Conservation (phyloP, 1,140 invertebrate species). For the Saccostrea echinata region DNA sequence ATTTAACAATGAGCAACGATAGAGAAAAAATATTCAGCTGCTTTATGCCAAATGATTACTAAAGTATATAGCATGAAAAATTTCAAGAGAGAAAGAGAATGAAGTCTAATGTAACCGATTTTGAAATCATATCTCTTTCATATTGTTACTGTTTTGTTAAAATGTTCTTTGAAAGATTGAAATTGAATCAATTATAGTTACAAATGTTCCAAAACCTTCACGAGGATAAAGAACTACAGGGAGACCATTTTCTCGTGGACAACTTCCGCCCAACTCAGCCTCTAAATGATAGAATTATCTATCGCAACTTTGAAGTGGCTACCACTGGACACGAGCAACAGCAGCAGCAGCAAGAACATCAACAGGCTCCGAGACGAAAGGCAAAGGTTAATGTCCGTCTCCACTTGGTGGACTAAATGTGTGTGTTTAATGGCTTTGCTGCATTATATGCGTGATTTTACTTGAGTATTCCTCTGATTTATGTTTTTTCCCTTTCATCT, state of each 20-base stretch:
- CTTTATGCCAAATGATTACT: too few species aligned
- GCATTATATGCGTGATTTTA: background rate
- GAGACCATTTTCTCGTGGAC: background rate
- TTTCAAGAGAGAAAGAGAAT: too few species aligned
- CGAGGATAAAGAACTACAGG: background rate
- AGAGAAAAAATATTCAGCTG: too few species aligned
- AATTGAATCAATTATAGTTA: background rate
- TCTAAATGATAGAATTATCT: background rate
- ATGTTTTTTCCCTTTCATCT: background rate
- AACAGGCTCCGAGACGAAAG: background rate
- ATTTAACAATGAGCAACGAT: too few species aligned
- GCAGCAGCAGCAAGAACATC: background rate
- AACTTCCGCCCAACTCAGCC: background rate
- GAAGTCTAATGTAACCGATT: too few species aligned
- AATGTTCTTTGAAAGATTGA: too few species aligned
- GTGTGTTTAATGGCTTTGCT: background rate
- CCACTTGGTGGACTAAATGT: background rate
- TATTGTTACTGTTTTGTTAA: too few species aligned
- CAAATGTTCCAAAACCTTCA: slow-evolving; percentile 5
- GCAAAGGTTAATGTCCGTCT: background rate
- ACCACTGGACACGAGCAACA: background rate
- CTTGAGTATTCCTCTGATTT: background rate
- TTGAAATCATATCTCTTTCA: too few species aligned
- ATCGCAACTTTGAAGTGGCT: background rate
- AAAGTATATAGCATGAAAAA: too few species aligned